These are phyloP conservation scores for Hyles euphorbiae DNA, from an alignment of 1,140 invertebrate species.

Conservation along the genomic window DNA sequence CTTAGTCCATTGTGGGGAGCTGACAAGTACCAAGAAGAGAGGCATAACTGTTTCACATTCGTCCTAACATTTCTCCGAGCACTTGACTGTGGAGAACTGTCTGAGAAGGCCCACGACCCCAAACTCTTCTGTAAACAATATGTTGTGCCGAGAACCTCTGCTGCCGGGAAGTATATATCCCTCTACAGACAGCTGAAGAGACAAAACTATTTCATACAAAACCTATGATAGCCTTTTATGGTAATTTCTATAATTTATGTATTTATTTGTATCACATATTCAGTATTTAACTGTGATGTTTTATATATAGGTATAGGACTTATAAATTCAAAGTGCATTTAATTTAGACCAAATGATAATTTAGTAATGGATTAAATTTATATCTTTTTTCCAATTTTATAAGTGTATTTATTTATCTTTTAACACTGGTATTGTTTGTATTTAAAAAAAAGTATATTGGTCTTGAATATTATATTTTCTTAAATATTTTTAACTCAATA, in stretches of 20 bases:
- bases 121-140: slow-evolving; percentile 85
- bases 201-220: slow-evolving; percentile 66
- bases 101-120: slow-evolving; percentile 78
- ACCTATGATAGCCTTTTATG: slow-evolving; percentile 50
- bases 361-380: slow-evolving; percentile 13
- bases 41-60: slow-evolving; percentile 88
- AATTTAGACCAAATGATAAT: slow-evolving; percentile 58
- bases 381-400: slow-evolving; percentile 15
- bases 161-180: slow-evolving; percentile 88
- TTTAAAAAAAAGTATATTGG: no score
- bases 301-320: slow-evolving; percentile 54
- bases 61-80: slow-evolving; percentile 83
- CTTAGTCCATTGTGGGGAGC: slow-evolving; percentile 80
- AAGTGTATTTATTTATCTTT: slow-evolving; percentile 7
- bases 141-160: slow-evolving; percentile 83
- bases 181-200: slow-evolving; percentile 82
- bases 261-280: slow-evolving; percentile 51
- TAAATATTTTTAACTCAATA: no score
- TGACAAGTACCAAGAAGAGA: slow-evolving; percentile 82
- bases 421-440: no score
- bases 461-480: no score
- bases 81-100: slow-evolving; percentile 79
- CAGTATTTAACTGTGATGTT: slow-evolving; percentile 71
- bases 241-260: slow-evolving; percentile 33
- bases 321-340: slow-evolving; percentile 62